These are phyloP conservation scores for Lampropteryx suffumata DNA, from an alignment of 2,888 invertebrate species.

Conservation along the genomic window DNA sequence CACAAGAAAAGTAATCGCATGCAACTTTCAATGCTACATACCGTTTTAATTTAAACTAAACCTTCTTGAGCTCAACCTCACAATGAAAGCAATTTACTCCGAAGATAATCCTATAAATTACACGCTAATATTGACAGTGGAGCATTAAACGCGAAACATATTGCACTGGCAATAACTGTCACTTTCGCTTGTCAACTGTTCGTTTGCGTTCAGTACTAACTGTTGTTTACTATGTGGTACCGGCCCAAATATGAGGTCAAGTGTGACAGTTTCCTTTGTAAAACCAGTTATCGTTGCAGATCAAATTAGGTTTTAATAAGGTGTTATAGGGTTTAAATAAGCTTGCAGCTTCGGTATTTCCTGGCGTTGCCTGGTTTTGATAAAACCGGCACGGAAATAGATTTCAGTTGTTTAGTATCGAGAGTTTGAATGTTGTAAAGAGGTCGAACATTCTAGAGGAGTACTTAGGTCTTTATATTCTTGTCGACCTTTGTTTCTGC, in stretches of 20 bases:
- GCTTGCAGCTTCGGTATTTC: conserved; percentile 9
- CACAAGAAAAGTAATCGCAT: not conserved
- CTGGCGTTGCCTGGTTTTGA: conserved; percentile 19
- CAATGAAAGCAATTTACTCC: conserved; percentile 13
- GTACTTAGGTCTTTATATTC: too few species aligned
- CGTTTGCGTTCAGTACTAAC: conserved; percentile 21
- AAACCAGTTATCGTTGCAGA: conserved; percentile 8
- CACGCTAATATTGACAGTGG: conserved; percentile 28
- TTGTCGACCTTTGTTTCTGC: too few species aligned
- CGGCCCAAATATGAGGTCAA: conserved; percentile 50
- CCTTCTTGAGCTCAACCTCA: not conserved
- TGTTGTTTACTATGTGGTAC: conserved; percentile 30
- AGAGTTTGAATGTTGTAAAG: conserved; percentile 11
- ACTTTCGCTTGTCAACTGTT: conserved; percentile 34
- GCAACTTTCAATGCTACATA: not conserved
- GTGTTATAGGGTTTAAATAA: conserved; percentile 26
- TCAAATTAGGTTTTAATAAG: conserved; percentile 17
- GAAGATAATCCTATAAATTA: conserved; percentile 21
- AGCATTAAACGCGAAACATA: conserved; percentile 29
- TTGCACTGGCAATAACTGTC: conserved; percentile 26
- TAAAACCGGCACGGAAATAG: conserved; percentile 29
- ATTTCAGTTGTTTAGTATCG: conserved; percentile 21
- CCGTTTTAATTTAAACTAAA: conserved; percentile 5
- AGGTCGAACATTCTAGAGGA: conserved; percentile 1
- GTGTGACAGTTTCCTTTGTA: conserved; percentile 44